phyloP scores from a whole-genome alignment of 2,888 invertebrate species.

The Conops quadrifasciatus region DNA sequence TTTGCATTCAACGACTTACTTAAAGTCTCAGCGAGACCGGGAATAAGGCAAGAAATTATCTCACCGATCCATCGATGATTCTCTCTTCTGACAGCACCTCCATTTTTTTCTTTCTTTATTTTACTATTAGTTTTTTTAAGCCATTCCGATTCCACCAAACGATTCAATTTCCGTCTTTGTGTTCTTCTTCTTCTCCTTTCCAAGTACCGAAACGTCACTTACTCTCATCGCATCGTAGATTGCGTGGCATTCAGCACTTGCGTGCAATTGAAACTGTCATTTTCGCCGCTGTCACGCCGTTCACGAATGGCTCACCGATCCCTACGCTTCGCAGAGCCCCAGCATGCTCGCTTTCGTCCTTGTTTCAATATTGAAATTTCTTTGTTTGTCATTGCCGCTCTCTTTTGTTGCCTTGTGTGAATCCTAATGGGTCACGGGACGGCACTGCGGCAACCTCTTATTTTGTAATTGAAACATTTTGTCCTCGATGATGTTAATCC shows the following conservation, averaged over 20 bases:
- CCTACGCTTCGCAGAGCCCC: no score
- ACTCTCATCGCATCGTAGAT: no score
- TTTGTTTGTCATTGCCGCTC: not conserved
- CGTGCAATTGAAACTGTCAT: slow-evolving; percentile 15
- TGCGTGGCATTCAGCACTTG: no score
- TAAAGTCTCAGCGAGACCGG: no score
- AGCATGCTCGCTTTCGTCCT: no score
- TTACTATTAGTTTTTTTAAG: no score
- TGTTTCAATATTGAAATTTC: slow-evolving; percentile 10
- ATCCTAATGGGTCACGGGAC: slow-evolving; percentile 19
- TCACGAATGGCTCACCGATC: no score
- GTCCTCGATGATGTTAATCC: slow-evolving; percentile 23
- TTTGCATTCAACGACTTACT: no score
- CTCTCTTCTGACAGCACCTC: not conserved
- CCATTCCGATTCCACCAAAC: not conserved
- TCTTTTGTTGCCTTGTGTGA: not conserved
- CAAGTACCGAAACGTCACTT: not conserved
- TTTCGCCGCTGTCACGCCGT: no score
- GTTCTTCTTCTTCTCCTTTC: not conserved
- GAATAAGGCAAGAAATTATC: not conserved
- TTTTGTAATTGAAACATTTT: slow-evolving; percentile 34
- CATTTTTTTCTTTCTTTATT: no score
- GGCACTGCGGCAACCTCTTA: not conserved
- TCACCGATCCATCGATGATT: not conserved
- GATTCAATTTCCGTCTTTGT: slow-evolving; percentile 8